Conservation (phyloP, 2,888 invertebrate species). For the Cheilosia grossa region DNA sequence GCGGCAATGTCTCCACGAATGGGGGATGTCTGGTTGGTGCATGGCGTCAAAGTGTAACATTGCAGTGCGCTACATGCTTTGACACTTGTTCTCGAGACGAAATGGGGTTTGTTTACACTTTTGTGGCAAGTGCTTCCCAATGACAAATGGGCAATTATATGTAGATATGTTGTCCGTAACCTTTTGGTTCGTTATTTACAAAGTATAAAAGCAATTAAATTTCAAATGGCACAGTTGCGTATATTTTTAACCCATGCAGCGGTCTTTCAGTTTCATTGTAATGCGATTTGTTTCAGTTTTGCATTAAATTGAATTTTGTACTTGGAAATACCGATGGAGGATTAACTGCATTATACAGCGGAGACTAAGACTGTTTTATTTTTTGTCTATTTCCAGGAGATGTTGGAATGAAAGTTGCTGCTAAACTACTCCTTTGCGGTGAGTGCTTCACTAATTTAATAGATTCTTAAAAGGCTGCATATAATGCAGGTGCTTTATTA, state of each 20-base stretch:
- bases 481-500: too few species aligned
- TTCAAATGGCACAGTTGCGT: background rate
- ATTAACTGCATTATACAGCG: background rate
- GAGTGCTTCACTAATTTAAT: conserved; percentile 1
- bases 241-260: background rate
- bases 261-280: background rate
- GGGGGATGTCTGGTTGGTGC: background rate
- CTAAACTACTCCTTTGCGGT: background rate
- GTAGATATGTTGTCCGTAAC: conserved; percentile 3
- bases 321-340: background rate
- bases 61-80: conserved; percentile 49
- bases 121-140: conserved; percentile 48
- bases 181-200: conserved; percentile 12
- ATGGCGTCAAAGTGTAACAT: conserved; percentile 60
- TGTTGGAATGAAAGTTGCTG: conserved; percentile 1
- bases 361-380: background rate
- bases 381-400: conserved; percentile 8
- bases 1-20: conserved; percentile 9
- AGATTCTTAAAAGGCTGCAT: background rate
- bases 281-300: background rate
- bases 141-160: conserved; percentile 58
- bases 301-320: conserved; percentile 8
- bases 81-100: conserved; percentile 57
- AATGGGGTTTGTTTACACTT: conserved; percentile 22
- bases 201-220: conserved; percentile 32